Evolutionary conservation across 2,113 vertebrate species (phyloP).

Genomic region (Chroicocephalus ridibundus): DNA sequence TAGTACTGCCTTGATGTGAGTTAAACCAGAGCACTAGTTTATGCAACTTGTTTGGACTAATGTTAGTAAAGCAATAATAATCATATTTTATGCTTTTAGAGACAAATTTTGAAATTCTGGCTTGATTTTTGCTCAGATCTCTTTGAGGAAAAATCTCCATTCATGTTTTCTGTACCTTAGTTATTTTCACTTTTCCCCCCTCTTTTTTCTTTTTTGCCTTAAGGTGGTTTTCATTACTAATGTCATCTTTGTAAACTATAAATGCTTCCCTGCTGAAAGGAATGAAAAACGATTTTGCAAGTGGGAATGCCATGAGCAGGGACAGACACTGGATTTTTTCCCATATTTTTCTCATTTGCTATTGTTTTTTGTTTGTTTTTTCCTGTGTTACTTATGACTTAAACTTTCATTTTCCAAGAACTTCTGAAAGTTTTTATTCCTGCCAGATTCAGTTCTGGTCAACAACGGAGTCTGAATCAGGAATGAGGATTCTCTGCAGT

Average conservation of each 20-base stretch:
- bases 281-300: constrained; percentile 27
- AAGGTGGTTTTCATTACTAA: constrained; percentile 11
- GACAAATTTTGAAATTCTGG: neutral
- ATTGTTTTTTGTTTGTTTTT: constrained; percentile 14
- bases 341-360: constrained; percentile 43
- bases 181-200: neutral
- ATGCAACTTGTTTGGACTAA: neutral
- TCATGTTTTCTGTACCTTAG: neutral
- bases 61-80: neutral
- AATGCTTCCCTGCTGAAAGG: constrained; percentile 37
- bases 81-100: neutral
- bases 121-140: neutral
- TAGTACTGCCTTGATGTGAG: neutral
- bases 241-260: neutral
- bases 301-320: neutral
- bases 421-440: neutral
- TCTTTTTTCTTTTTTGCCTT: neutral
- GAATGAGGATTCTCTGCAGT: neutral
- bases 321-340: constrained; percentile 9
- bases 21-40: neutral
- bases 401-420: constrained; percentile 43
- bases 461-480: neutral
- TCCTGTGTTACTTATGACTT: neutral
- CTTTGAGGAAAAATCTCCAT: neutral
- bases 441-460: constrained; percentile 13